Conservation (phyloP, 2,888 invertebrate species). For the Maniola hyperantus region DNA sequence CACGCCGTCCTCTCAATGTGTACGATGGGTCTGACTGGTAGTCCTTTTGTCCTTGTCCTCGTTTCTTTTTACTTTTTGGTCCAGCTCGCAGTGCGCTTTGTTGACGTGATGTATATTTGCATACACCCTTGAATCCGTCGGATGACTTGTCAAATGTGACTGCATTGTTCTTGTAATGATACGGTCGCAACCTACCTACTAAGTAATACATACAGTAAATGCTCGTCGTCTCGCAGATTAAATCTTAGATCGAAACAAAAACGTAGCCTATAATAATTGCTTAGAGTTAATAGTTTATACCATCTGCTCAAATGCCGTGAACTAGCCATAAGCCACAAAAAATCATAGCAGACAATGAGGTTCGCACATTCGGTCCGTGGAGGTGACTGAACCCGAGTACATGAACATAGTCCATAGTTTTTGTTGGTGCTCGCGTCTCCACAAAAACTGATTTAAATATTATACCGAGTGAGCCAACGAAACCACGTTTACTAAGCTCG, state of each 20-base stretch:
- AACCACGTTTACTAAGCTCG: constrained; percentile 21
- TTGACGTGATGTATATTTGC: constrained; percentile 68
- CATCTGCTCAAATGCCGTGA: constrained; percentile 59
- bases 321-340: constrained; percentile 74
- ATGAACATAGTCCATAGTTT: constrained; percentile 69
- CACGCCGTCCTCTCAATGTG: constrained; percentile 39
- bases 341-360: constrained; percentile 72
- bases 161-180: constrained; percentile 54
- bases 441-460: constrained; percentile 58
- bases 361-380: constrained; percentile 75
- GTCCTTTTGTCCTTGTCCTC: constrained; percentile 56
- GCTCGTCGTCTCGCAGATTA: constrained; percentile 13
- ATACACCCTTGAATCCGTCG: constrained; percentile 65
- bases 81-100: constrained; percentile 59
- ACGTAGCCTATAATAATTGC: constrained; percentile 28
- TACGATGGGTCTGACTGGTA: constrained; percentile 46
- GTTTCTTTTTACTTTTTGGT: constrained; percentile 57
- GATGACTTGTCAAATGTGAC: constrained; percentile 59
- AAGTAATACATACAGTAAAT: background rate
- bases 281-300: constrained; percentile 50
- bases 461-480: constrained; percentile 33
- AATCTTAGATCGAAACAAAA: constrained; percentile 31
- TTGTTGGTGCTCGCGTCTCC: constrained; percentile 60
- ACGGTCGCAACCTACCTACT: constrained; percentile 40
- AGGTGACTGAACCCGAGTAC: constrained; percentile 72